Conservation (phyloP, 1,140 invertebrate species). For the Apocrypta bakeri region DNA sequence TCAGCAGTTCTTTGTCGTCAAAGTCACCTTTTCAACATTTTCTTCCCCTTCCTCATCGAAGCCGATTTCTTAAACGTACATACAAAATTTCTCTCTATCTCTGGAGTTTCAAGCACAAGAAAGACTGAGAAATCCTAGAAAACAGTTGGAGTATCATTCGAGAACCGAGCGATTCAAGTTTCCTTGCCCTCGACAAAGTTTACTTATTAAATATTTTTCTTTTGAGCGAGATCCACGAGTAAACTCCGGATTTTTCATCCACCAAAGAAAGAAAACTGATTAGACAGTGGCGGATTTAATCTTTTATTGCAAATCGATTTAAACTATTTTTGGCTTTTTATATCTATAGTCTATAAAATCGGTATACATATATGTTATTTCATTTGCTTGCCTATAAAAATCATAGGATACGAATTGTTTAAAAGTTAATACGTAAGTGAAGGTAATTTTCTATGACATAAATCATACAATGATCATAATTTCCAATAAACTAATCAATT, state of each 20-base stretch:
- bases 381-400: no score
- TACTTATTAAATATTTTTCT: slow-evolving; percentile 36
- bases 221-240: neutral
- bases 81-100: neutral
- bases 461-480: no score
- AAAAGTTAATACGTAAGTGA: no score
- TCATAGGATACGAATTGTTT: no score
- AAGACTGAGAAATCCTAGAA: neutral
- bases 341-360: no score
- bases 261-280: neutral
- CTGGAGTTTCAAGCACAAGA: neutral
- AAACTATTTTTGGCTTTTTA: no score
- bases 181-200: slow-evolving; percentile 38
- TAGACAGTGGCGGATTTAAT: neutral
- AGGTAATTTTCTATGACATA: no score
- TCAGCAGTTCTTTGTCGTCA: no score
- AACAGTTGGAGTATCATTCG: neutral
- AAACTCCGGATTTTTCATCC: slow-evolving; percentile 2
- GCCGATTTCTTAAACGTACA: neutral
- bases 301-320: no score
- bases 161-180: slow-evolving; percentile 15
- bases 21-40: neutral
- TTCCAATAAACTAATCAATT: no score
- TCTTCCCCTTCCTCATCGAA: neutral
- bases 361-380: neutral